Conservation (phyloP, 2,888 invertebrate genomes). For the Kryphioiulus occultus region DNA sequence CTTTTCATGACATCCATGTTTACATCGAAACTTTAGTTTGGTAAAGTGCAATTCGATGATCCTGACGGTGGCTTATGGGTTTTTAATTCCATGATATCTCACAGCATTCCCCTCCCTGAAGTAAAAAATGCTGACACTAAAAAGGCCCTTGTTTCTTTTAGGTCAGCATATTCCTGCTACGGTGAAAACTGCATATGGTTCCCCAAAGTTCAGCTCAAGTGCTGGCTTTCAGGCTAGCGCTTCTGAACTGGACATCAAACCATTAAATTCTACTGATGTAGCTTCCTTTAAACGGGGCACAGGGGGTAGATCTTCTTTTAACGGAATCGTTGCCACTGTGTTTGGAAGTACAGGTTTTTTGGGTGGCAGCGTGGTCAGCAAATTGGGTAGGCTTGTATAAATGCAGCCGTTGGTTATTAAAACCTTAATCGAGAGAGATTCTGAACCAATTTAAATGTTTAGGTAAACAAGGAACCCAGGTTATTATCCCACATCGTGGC, state of each 20-base stretch:
- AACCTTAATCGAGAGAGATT: neutral
- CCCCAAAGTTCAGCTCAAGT: neutral
- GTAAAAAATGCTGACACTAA: too few relatives aligned
- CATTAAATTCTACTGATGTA: slow-evolving; percentile 47
- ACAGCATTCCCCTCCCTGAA: too few relatives aligned
- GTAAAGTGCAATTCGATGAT: too few relatives aligned
- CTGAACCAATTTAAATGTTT: neutral
- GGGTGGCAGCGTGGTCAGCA: slow-evolving; percentile 86
- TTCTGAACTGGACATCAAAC: slow-evolving; percentile 42
- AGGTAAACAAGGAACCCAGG: slow-evolving; percentile 67
- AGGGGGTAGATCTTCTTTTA: slow-evolving; percentile 91
- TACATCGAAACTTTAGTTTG: too few relatives aligned
- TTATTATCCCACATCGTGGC: slow-evolving; percentile 91
- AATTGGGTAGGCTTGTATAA: slow-evolving; percentile 77
- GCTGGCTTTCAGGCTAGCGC: neutral
- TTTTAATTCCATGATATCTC: too few relatives aligned
- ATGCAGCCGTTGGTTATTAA: neutral
- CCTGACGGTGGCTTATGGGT: too few relatives aligned
- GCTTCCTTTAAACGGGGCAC: slow-evolving; percentile 59
- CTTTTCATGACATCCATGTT: too few relatives aligned
- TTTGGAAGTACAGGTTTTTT: slow-evolving; percentile 92
- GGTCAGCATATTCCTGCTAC: slow-evolving; percentile 15
- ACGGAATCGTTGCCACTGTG: slow-evolving; percentile 97
- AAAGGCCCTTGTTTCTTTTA: neutral
- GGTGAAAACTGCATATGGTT: neutral